Evolutionary conservation across 2,113 vertebrate species (phyloP).

Genomic region (Coreoperca whiteheadi): DNA sequence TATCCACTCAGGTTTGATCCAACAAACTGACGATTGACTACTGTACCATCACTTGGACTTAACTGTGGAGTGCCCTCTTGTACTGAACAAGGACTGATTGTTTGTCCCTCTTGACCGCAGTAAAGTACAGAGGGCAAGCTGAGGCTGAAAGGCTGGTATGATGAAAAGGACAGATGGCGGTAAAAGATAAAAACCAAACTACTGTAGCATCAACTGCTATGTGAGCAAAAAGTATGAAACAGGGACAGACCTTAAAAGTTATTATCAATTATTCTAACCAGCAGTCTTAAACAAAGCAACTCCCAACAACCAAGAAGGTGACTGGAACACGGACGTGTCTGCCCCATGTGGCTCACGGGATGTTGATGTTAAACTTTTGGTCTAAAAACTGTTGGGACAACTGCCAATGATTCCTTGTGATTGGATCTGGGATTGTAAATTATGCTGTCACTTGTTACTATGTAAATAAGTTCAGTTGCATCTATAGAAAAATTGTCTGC

Average conservation of each 20-base stretch:
- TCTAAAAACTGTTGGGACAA: background rate
- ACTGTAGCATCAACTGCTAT: background rate
- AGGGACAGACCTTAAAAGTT: background rate
- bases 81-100: background rate
- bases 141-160: background rate
- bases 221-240: background rate
- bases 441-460: background rate
- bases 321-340: background rate
- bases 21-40: background rate
- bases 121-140: background rate
- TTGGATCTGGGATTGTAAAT: background rate
- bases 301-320: background rate
- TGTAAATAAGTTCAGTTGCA: background rate
- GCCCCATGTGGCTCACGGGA: background rate
- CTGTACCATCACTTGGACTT: background rate
- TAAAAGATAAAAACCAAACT: constrained; percentile 1
- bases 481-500: constrained; percentile 16
- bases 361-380: background rate
- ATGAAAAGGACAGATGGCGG: background rate
- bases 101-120: background rate
- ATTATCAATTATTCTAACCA: background rate
- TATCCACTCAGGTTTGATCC: background rate
- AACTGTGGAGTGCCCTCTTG: background rate
- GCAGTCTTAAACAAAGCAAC: background rate
- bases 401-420: background rate